Evolutionary conservation across 2,797 vertebrate species (phyloP).

Genomic region (Prionace glauca): DNA sequence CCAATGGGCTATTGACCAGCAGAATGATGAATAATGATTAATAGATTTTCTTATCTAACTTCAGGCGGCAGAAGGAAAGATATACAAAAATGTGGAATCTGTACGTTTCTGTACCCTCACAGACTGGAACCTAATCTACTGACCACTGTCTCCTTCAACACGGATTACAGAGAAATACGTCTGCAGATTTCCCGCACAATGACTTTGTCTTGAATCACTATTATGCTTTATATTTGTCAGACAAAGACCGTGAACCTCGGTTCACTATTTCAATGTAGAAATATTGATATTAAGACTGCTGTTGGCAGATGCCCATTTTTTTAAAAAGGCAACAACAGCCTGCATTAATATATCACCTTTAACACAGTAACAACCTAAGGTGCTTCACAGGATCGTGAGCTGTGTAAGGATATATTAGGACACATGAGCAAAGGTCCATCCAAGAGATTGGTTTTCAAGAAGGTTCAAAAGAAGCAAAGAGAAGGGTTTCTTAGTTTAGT

Average conservation of each 20-base stretch:
- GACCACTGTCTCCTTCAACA: not conserved
- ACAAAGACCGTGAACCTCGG: not conserved
- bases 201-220: not conserved
- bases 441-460: not conserved
- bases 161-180: not conserved
- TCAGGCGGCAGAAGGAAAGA: conserved; percentile 49
- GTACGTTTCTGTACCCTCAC: not conserved
- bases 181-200: not conserved
- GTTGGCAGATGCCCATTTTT: conserved; percentile 48
- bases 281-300: conserved; percentile 40
- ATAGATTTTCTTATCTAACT: conserved; percentile 50
- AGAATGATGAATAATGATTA: conserved; percentile 52
- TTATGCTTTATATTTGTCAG: not conserved
- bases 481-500: not conserved
- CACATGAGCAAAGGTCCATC: not conserved
- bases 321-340: conserved; percentile 44
- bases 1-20: conserved; percentile 53
- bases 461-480: no score
- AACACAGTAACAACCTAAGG: not conserved
- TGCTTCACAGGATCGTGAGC: not conserved
- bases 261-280: not conserved
- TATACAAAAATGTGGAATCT: conserved; percentile 40
- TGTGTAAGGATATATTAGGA: not conserved
- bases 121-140: not conserved
- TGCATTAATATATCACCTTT: not conserved